Base-by-base conservation (phyloP, 2,113 vertebrate genomes). In the Xerus inauris region DNA sequence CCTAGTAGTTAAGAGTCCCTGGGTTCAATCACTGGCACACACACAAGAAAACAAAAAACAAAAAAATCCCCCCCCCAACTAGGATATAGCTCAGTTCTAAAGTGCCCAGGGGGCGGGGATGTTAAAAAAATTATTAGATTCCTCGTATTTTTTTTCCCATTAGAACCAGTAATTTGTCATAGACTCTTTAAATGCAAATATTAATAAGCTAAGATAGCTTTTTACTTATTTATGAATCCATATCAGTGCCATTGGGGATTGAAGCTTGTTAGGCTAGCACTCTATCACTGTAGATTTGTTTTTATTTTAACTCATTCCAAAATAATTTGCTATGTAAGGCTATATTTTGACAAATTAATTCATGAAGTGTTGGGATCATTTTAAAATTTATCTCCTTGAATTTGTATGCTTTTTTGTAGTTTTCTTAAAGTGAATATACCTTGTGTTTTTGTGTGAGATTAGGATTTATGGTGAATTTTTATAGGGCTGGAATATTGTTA, bases 341-440 rank as follows among this genome's bases (percentile, higher is more conserved):
- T 94, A 85, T 91, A 20, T 69, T 89, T 22, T 90, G 57, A n/a
- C 16, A 90, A 40, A 42, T 89, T 49, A 89, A 72, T 88, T 72
- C 6, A 19, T 84, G 5, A 89, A 77, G 30, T 87, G 9, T 54
- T 45, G n/a, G 47, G 19, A 62, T 85, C 9, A 4, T 95, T 95
- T 95, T 91, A 47, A 81, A 92, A 93, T 88, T 69, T 91, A 71
- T 59, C 11, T 69, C 47, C 11, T 84, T 89, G 81, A 57, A 35
- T 59, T 87, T 79, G 35, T 83, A 26, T 93, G 59, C 32, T 42
- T 95, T 95, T 91, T 54, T 81, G 42, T 65, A 71, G 54, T 75
- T 97, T 89, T 94, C 69, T 35, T 82, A 64, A 96, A 97, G 19
- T 73, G 10, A 84, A 62, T 32, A 8, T 26, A 45, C 5, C n/a